phyloP scores from a whole-genome alignment of 2,113 vertebrate genomes.

The Coreoperca whiteheadi region DNA sequence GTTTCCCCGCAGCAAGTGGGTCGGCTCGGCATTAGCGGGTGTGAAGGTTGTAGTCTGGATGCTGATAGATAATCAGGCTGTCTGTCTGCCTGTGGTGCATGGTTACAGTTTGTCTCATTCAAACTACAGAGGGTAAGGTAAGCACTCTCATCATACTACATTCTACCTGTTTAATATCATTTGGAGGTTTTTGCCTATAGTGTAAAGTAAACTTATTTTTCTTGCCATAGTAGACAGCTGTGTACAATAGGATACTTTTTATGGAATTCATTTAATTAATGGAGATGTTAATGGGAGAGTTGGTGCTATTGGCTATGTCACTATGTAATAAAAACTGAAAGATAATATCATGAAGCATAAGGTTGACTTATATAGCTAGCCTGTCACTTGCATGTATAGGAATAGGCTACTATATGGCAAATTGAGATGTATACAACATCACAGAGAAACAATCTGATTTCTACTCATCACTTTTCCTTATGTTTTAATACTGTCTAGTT shows the following conservation, averaged over 20 bases:
- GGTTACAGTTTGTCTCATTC: constrained; percentile 14
- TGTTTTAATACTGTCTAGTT: background rate
- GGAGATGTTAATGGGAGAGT: background rate
- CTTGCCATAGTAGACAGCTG: background rate
- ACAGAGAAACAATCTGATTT: background rate
- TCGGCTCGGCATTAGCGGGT: constrained; percentile 52
- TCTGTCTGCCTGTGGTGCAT: constrained; percentile 14
- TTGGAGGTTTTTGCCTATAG: background rate
- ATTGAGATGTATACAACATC: background rate
- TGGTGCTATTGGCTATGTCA: background rate
- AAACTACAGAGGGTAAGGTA: constrained; percentile 48
- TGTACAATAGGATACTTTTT: background rate
- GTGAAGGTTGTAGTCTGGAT: constrained; percentile 40
- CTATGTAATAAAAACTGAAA: background rate
- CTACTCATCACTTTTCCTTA: background rate
- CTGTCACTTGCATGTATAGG: background rate
- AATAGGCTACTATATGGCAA: no score
- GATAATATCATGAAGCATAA: background rate
- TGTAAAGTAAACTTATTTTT: background rate
- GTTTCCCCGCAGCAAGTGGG: constrained; percentile 26
- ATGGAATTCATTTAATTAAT: background rate
- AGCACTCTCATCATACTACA: background rate
- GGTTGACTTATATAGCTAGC: background rate
- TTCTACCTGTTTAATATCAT: background rate
- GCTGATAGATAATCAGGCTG: constrained; percentile 36